Evolutionary conservation across 2,113 vertebrate genomes (phyloP).

Genomic region (Corvus cornix): DNA sequence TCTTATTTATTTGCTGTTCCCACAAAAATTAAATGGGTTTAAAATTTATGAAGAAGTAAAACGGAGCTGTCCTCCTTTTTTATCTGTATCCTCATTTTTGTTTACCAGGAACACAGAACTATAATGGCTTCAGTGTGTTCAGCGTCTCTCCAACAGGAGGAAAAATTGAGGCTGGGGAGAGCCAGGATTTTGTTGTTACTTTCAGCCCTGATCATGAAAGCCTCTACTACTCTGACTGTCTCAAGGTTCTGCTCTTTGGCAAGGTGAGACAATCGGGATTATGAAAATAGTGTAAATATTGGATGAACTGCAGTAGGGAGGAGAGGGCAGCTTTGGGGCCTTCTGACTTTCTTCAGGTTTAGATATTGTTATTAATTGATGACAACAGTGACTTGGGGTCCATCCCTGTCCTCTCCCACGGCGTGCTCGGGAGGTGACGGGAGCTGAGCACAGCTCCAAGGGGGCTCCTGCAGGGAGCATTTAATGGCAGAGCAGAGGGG

Average conservation of each 20-base stretch:
- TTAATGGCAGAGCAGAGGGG: background rate
- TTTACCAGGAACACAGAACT: conserved; percentile 84
- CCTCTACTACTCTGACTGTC: conserved; percentile 79
- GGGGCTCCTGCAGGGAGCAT: background rate
- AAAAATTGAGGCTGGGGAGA: conserved; percentile 72
- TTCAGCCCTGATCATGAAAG: conserved; percentile 91
- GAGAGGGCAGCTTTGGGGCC: background rate
- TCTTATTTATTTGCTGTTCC: background rate
- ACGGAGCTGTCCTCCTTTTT: background rate
- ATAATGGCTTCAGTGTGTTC: conserved; percentile 85
- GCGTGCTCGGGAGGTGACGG: fast-evolving
- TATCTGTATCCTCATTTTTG: background rate
- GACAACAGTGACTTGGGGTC: background rate
- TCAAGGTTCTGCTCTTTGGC: conserved; percentile 81
- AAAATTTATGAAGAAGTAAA: background rate
- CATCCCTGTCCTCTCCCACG: background rate
- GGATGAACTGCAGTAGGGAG: background rate
- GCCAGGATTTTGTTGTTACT: conserved; percentile 79
- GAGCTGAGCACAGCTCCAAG: background rate
- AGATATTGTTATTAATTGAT: background rate
- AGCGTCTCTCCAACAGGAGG: conserved; percentile 78
- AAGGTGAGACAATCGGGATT: conserved; percentile 72
- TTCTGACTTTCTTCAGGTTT: background rate
- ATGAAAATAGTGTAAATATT: background rate
- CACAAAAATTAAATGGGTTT: background rate